Conservation (phyloP, 2,113 vertebrate species). For the Diphyllodes magnificus region DNA sequence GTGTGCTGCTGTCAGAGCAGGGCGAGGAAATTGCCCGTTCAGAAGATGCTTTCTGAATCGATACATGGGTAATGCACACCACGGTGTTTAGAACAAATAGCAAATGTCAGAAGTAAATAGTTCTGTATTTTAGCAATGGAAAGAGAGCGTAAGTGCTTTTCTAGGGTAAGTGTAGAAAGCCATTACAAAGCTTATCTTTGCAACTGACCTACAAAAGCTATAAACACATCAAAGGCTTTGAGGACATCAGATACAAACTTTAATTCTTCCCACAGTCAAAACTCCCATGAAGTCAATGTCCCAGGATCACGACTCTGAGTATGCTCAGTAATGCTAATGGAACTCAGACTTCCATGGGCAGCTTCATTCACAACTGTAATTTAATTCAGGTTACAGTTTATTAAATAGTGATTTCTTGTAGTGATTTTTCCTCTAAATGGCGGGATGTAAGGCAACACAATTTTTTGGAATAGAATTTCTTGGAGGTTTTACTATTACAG, state of each 20-base stretch:
- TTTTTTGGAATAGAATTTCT: not conserved
- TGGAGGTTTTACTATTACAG: not conserved
- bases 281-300: not conserved
- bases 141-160: not conserved
- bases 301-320: not conserved
- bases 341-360: not conserved
- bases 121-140: not conserved
- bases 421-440: not conserved
- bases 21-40: not conserved
- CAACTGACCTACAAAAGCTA: constrained; percentile 19
- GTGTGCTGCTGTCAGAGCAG: not conserved
- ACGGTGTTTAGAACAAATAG: not conserved
- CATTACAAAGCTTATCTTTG: constrained; percentile 39
- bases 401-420: not conserved
- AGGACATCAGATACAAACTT: constrained; percentile 28
- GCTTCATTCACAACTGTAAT: not conserved
- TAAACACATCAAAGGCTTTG: constrained; percentile 23
- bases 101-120: not conserved
- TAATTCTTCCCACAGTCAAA: constrained; percentile 5
- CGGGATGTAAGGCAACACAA: not conserved
- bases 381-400: not conserved
- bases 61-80: not conserved
- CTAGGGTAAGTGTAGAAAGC: constrained; percentile 10
- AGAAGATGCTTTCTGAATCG: not conserved
- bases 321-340: not conserved